Conservation (phyloP, 2,888 invertebrate species). For the Apamea monoglypha region DNA sequence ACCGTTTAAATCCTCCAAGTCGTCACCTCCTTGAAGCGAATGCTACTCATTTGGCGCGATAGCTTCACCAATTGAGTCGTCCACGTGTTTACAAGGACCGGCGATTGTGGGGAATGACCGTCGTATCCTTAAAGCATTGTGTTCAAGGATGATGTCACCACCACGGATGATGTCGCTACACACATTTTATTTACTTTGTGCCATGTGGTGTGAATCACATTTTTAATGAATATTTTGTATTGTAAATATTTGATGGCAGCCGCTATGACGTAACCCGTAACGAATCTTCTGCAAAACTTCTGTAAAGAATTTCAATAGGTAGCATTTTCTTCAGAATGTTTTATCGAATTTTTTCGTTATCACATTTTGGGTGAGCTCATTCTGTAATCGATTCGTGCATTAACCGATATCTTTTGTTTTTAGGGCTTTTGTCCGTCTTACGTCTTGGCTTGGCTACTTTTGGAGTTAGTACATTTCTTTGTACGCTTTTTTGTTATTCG, state of each 20-base stretch:
- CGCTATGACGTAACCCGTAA: slow-evolving; percentile 30
- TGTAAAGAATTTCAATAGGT: slow-evolving; percentile 29
- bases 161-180: slow-evolving; percentile 25
- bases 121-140: slow-evolving; percentile 68
- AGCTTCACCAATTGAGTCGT: slow-evolving; percentile 33
- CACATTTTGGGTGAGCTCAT: slow-evolving; percentile 65
- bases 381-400: slow-evolving; percentile 73
- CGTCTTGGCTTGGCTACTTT: slow-evolving; percentile 19
- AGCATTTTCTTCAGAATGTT: slow-evolving; percentile 50
- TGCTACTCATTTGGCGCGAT: slow-evolving; percentile 37
- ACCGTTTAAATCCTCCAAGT: slow-evolving; percentile 30
- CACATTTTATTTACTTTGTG: slow-evolving; percentile 67
- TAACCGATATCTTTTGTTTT: slow-evolving; percentile 68
- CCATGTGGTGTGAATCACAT: slow-evolving; percentile 68
- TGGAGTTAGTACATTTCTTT: slow-evolving; percentile 11
- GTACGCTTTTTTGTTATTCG: slow-evolving; percentile 2
- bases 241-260: slow-evolving; percentile 63
- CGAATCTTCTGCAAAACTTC: slow-evolving; percentile 24
- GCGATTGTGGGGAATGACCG: slow-evolving; percentile 66
- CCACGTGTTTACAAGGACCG: slow-evolving; percentile 44
- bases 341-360: slow-evolving; percentile 77
- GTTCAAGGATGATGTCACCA: slow-evolving; percentile 72
- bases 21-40: slow-evolving; percentile 16
- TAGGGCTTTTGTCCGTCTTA: slow-evolving; percentile 26
- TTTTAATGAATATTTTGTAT: slow-evolving; percentile 58